These are phyloP conservation scores for Fregetta grallaria DNA, from an alignment of 2,113 vertebrate genomes.

Conservation along the genomic window DNA sequence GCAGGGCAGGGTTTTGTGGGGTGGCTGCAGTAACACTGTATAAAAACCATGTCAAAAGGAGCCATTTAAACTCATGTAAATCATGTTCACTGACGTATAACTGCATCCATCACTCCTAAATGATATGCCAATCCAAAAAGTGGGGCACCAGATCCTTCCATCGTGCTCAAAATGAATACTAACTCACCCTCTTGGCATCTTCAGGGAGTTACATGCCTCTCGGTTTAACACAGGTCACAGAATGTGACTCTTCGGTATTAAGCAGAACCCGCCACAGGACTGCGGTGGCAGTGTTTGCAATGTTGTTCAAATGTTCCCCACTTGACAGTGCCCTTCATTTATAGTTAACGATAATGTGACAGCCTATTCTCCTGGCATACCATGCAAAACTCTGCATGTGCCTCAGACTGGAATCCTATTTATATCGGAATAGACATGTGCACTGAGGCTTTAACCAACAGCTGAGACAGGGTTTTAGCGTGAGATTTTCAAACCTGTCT, in stretches of 20 bases:
- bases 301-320: neutral
- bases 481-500: constrained; percentile 64
- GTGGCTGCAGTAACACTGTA: neutral
- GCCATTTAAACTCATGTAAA: constrained; percentile 29
- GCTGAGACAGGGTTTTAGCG: constrained; percentile 49
- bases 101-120: neutral
- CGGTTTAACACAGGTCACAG: neutral
- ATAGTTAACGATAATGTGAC: constrained; percentile 52
- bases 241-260: neutral
- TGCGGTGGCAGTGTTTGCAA: accelerated
- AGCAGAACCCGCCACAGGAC: neutral
- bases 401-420: constrained; percentile 33
- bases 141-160: neutral
- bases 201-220: neutral
- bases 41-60: neutral
- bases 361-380: constrained; percentile 42
- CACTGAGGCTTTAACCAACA: constrained; percentile 56
- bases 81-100: neutral
- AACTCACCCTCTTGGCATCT: neutral
- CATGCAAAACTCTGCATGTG: constrained; percentile 11
- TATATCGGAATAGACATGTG: constrained; percentile 62
- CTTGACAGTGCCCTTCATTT: constrained; percentile 57
- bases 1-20: neutral
- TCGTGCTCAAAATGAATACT: neutral
- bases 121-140: constrained; percentile 29